Base-by-base conservation (phyloP, 2,113 vertebrate species). In the Phaethornis superciliosus region DNA sequence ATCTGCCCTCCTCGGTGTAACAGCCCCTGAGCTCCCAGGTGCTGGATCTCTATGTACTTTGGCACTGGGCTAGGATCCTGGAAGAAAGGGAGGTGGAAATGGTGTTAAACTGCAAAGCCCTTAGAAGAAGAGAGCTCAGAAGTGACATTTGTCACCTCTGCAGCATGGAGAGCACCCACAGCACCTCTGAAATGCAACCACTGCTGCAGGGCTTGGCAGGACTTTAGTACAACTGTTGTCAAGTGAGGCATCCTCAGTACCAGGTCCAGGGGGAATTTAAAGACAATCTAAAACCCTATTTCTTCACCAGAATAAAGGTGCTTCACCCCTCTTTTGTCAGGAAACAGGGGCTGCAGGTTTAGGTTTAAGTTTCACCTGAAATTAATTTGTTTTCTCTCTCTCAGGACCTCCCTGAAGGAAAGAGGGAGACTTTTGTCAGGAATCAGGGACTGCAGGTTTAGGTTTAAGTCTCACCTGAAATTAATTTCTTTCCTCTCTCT, bases 1-100 rank as follows among this genome's bases (percentile, higher is more conserved):
- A 99, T 98, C 87, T 99, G 99, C 67, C 99, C 99, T 1, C 99
- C 99, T 2, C 98, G 97, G 91, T 99, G 99, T 23, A 99, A 97
- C 93, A 99, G 77, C 19, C 98, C 99, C 44, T 97, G 97, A 1
- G 97, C 91, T 7, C 96, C 87, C n/a, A 94, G 52, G 3, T 99
- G 99, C 32, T 98, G 95, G 2, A 99, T 97, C 85, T 99, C 99
- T 4, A 97, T 67, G 85, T 98, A 99, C 64, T 91, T 94, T 0
- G 96, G 97, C 94, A 98, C 98, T 3, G 97, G 95, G 12, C 92
- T 47, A 15, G 98, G 98, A 2, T 98, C 98, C 99, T 99, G 95
- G 13, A 52, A 86, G 68, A n/a, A 3, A 68, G 27, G 17, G 28
- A 91, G 40, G 12, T 0, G 0, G 17, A 15, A 4, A 21, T 1